Conservation (phyloP, 2,113 vertebrate genomes). For the Tragelaphus buxtoni region DNA sequence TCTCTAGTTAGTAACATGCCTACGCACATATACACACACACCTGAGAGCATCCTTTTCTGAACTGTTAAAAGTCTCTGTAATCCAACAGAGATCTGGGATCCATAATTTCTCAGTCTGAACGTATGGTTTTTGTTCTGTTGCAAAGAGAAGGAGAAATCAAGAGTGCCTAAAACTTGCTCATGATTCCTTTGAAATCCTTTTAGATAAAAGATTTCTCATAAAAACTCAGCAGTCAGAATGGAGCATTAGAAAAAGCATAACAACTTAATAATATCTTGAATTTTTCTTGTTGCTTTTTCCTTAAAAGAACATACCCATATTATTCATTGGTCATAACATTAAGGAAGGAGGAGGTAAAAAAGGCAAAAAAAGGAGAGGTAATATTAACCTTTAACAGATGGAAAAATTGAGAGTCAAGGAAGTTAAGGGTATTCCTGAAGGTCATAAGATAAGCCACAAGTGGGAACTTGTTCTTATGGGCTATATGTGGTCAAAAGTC, state of each 20-base stretch:
- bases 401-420: not conserved
- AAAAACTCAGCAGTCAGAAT: not conserved
- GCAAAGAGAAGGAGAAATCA: conserved; percentile 31
- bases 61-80: not conserved
- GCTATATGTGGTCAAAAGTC: not conserved
- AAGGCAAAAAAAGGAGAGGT: not conserved
- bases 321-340: not conserved
- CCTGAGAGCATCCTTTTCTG: not conserved
- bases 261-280: not conserved
- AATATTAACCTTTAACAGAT: conserved; percentile 15
- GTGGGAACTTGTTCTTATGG: not conserved
- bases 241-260: not conserved
- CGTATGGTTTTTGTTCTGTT: not conserved
- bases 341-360: not conserved
- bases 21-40: not conserved
- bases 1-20: not conserved
- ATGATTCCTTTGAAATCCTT: conserved; percentile 30
- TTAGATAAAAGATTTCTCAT: conserved; percentile 14
- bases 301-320: not conserved
- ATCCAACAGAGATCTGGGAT: not conserved
- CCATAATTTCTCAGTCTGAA: not conserved
- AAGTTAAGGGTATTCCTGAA: not conserved
- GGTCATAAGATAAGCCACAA: not conserved
- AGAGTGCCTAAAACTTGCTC: not conserved
- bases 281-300: not conserved